Conservation (phyloP, 2,888 invertebrate species). For the Archips xylosteana region DNA sequence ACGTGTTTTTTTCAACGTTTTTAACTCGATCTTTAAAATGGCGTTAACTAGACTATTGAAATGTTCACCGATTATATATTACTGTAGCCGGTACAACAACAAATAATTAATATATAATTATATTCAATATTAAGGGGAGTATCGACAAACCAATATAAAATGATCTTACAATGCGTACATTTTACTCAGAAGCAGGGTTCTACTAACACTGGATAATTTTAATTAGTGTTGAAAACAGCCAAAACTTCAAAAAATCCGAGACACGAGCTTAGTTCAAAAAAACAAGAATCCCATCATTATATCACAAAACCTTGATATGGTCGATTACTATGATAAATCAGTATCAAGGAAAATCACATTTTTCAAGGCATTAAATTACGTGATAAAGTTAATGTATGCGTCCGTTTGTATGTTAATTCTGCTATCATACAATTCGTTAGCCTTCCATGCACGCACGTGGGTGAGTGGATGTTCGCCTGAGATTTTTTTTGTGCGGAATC, state of each 20-base stretch:
- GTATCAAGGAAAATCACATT: conserved; percentile 39
- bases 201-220: too few relatives aligned
- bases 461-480: neutral
- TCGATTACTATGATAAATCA: conserved; percentile 36
- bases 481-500: neutral
- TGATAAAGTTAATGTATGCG: conserved; percentile 39
- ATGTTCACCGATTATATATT: too few relatives aligned
- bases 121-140: too few relatives aligned
- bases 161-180: too few relatives aligned
- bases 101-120: too few relatives aligned
- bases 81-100: too few relatives aligned
- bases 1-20: too few relatives aligned
- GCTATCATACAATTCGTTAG: neutral
- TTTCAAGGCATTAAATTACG: conserved; percentile 24
- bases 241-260: too few relatives aligned
- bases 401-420: neutral
- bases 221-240: neutral
- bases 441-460: neutral
- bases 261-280: neutral
- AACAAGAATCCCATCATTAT: neutral
- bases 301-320: neutral
- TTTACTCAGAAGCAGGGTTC: too few relatives aligned
- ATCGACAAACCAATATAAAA: too few relatives aligned
- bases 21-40: too few relatives aligned
- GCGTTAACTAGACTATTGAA: too few relatives aligned